Evolutionary conservation across 2,888 invertebrate genomes (phyloP).

Genomic region (Chelonus formosanus): DNA sequence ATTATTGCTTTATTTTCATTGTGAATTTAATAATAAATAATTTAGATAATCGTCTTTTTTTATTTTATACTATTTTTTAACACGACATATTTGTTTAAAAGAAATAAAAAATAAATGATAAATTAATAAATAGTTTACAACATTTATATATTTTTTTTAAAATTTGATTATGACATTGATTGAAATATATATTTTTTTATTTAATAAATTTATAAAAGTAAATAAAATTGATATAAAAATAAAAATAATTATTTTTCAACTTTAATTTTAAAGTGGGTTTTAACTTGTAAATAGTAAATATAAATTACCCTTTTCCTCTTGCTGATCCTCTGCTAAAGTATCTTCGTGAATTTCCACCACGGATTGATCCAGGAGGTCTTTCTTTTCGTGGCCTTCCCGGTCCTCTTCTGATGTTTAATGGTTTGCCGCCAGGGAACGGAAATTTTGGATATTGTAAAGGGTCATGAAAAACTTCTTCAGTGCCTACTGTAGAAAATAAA

Average conservation of each 20-base stretch:
- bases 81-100: too few species aligned
- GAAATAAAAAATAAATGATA: too few species aligned
- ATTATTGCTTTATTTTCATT: background rate
- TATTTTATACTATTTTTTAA: too few species aligned
- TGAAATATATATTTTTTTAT: too few species aligned
- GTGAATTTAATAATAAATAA: too few species aligned
- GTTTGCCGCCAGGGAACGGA: slow-evolving; percentile 69
- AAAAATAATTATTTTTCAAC: background rate
- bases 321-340: slow-evolving; percentile 59
- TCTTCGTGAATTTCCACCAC: slow-evolving; percentile 55
- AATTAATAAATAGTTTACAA: too few species aligned
- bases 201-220: too few species aligned
- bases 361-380: slow-evolving; percentile 64
- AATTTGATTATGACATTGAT: too few species aligned
- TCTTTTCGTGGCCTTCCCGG: slow-evolving; percentile 84
- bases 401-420: slow-evolving; percentile 74
- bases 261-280: background rate
- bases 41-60: too few species aligned
- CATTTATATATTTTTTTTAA: too few species aligned
- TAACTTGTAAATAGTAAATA: slow-evolving; percentile 5
- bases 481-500: slow-evolving; percentile 56
- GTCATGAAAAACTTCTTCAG: slow-evolving; percentile 75
- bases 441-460: slow-evolving; percentile 70
- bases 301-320: slow-evolving; percentile 59
- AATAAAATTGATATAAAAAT: too few species aligned